Evolutionary conservation across 2,888 invertebrate genomes (phyloP).

Genomic region (Mesochorus sp.): DNA sequence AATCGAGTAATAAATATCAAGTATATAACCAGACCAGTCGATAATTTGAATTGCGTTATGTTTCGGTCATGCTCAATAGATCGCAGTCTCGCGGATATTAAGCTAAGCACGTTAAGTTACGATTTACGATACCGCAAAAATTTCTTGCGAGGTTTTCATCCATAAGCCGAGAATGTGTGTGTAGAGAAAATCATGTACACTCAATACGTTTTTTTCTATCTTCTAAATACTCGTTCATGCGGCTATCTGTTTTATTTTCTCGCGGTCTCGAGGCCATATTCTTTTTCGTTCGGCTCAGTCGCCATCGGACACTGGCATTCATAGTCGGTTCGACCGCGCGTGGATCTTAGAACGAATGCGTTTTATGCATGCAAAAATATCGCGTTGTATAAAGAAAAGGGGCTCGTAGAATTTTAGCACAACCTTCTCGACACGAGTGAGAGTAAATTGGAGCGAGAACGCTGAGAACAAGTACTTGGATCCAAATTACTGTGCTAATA

Average conservation of each 20-base stretch:
- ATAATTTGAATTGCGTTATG: neutral
- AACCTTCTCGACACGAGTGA: constrained; percentile 13
- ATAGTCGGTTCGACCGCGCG: constrained; percentile 20
- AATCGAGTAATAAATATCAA: neutral
- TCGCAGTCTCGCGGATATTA: constrained; percentile 1
- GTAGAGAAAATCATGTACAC: neutral
- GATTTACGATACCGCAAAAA: constrained; percentile 19
- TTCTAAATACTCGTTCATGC: neutral
- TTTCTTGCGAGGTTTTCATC: neutral
- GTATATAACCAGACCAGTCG: neutral
- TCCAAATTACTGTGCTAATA: neutral
- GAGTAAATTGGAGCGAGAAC: neutral
- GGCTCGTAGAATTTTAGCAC: constrained; percentile 36
- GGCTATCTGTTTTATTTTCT: neutral
- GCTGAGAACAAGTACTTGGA: neutral
- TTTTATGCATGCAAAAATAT: constrained; percentile 9
- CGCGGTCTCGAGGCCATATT: constrained; percentile 43
- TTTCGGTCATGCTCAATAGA: neutral
- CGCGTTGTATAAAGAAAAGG: constrained; percentile 1
- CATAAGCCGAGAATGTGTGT: neutral
- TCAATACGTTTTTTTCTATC: neutral
- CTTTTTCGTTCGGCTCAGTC: constrained; percentile 45
- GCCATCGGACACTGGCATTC: constrained; percentile 9
- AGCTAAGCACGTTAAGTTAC: constrained; percentile 14
- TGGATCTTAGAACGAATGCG: constrained; percentile 25